Evolutionary conservation across 2,113 vertebrate species (phyloP).

Genomic region (Leucoraja erinaceus): DNA sequence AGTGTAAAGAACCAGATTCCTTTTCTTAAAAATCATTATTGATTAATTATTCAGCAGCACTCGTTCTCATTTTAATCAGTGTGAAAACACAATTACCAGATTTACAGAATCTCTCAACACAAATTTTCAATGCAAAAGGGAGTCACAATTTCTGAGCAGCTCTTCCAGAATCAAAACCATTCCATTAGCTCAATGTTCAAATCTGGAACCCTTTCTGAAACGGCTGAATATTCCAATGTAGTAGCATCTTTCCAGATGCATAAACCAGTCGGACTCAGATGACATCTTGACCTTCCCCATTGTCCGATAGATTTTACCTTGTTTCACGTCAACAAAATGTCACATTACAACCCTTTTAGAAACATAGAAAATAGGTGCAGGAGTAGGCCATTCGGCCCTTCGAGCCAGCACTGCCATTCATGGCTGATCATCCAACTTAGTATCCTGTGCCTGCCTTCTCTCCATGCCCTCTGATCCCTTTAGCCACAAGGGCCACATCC

Average conservation of each 20-base stretch:
- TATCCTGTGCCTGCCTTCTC: too few species aligned
- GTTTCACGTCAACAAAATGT: neutral
- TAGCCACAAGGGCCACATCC: too few species aligned
- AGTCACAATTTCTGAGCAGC: neutral
- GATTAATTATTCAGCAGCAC: neutral
- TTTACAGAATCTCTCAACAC: neutral
- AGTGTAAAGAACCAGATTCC: neutral
- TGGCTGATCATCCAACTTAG: too few species aligned
- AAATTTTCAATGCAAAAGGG: neutral
- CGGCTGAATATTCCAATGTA: neutral
- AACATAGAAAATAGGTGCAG: too few species aligned
- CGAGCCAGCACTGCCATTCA: too few species aligned
- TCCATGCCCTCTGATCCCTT: too few species aligned
- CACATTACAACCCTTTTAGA: neutral
- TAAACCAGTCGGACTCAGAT: neutral
- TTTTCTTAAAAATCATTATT: neutral
- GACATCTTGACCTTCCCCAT: neutral
- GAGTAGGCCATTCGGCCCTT: too few species aligned
- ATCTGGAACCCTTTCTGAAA: neutral
- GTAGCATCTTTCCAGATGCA: neutral
- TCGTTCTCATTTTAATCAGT: neutral
- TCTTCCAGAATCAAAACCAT: neutral
- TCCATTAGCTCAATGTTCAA: neutral
- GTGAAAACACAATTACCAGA: neutral
- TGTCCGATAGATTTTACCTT: neutral